These are phyloP conservation scores for Rhopalosiphum padi DNA, from an alignment of 1,140 invertebrate species.

Conservation along the genomic window DNA sequence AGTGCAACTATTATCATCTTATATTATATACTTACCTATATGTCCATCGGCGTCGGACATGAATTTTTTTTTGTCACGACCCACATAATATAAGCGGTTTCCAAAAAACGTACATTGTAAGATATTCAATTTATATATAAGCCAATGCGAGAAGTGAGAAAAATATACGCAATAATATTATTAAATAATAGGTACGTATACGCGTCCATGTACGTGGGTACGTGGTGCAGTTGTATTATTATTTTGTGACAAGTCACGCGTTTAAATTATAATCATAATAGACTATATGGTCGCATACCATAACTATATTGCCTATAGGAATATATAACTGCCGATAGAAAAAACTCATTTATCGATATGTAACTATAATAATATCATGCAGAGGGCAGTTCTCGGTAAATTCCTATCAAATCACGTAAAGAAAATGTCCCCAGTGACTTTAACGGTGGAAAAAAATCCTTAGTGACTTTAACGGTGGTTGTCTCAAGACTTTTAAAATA, in stretches of 20 bases:
- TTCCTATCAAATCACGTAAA: neutral
- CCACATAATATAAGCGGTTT: neutral
- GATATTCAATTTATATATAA: neutral
- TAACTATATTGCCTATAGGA: neutral
- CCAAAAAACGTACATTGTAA: neutral
- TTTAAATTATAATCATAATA: conserved; percentile 46
- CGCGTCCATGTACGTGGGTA: neutral
- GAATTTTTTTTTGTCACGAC: neutral
- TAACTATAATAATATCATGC: neutral
- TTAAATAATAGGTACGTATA: neutral
- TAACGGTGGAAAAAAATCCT: neutral
- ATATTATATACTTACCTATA: neutral
- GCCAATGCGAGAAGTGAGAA: neutral
- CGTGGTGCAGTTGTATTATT: conserved; percentile 14
- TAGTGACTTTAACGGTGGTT: neutral
- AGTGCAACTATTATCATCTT: neutral
- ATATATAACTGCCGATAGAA: neutral
- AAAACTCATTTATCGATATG: neutral
- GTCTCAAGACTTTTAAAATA: neutral
- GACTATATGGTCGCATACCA: neutral
- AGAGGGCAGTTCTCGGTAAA: neutral
- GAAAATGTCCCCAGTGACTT: conserved; percentile 6
- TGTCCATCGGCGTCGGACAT: neutral
- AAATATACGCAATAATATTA: neutral
- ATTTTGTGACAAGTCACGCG: conserved; percentile 47